phyloP scores from a whole-genome alignment of 2,888 invertebrate species.

The Andrena camellia region DNA sequence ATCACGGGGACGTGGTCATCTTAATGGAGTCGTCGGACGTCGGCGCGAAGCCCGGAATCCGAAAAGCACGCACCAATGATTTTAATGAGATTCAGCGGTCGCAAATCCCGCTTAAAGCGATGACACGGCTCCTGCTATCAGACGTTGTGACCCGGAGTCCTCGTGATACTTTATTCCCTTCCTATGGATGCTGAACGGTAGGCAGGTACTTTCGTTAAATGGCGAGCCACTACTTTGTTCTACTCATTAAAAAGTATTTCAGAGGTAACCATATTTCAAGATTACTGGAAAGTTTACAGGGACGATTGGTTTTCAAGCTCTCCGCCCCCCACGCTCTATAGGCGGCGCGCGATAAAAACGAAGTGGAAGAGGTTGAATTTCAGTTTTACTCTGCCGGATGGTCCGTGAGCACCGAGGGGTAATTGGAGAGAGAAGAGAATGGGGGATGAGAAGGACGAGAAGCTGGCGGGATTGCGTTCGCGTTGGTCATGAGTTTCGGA shows the following conservation, averaged over 20 bases:
- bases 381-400: slow-evolving; percentile 66
- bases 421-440: slow-evolving; percentile 53
- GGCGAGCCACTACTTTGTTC: too few species aligned
- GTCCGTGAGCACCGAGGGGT: slow-evolving; percentile 51
- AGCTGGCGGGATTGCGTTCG: slow-evolving; percentile 70
- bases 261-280: slow-evolving; percentile 3
- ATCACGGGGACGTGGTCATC: slow-evolving; percentile 85
- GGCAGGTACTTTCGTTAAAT: neutral
- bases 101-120: slow-evolving; percentile 71
- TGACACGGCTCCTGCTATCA: slow-evolving; percentile 62
- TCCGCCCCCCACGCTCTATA: slow-evolving; percentile 32
- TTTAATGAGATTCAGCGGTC: slow-evolving; percentile 84
- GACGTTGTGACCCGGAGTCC: slow-evolving; percentile 54
- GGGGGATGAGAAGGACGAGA: slow-evolving; percentile 63
- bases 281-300: slow-evolving; percentile 36
- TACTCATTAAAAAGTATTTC: neutral
- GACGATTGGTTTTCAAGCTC: slow-evolving; percentile 53
- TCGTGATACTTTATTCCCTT: slow-evolving; percentile 19
- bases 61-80: slow-evolving; percentile 82
- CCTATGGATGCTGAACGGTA: slow-evolving; percentile 3
- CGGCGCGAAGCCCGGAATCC: slow-evolving; percentile 76
- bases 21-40: slow-evolving; percentile 82
- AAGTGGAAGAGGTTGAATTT: slow-evolving; percentile 73
- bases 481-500: slow-evolving; percentile 72
- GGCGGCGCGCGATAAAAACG: slow-evolving; percentile 64